Conservation (phyloP, 2,797 vertebrate genomes). For the Salarias fasciatus region DNA sequence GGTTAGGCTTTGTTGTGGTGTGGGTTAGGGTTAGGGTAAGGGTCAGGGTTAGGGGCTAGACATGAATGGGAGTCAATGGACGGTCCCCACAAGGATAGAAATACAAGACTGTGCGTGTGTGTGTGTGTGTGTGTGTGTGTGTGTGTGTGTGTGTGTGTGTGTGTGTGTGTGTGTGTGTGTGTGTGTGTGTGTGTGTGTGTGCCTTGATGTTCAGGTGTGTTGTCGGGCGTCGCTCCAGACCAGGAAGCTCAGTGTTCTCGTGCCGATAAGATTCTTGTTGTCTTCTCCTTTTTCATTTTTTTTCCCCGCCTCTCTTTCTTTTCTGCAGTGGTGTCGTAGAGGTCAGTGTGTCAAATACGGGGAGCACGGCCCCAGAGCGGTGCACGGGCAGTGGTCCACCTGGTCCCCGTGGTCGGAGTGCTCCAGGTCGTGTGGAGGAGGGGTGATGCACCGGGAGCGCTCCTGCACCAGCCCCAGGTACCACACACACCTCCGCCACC, state of each 20-base stretch:
- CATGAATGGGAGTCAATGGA: no score
- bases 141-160: constrained; percentile 14
- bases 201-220: constrained; percentile 67
- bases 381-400: constrained; percentile 93
- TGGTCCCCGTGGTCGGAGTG: constrained; percentile 95
- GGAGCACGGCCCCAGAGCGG: constrained; percentile 89
- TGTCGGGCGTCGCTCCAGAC: constrained; percentile 66
- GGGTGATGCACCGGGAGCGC: constrained; percentile 90
- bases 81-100: no score
- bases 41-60: no score
- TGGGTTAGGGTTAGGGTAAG: no score
- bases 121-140: not conserved
- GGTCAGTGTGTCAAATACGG: constrained; percentile 94
- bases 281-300: constrained; percentile 21
- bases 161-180: constrained; percentile 16
- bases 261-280: constrained; percentile 48
- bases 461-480: constrained; percentile 96
- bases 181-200: constrained; percentile 38
- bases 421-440: constrained; percentile 92
- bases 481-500: not conserved
- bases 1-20: no score
- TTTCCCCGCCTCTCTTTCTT: constrained; percentile 14
- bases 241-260: constrained; percentile 38
- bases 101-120: no score
- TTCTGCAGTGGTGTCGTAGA: constrained; percentile 92